Conservation (phyloP, 2,888 invertebrate species). For the Branchellion lobata region DNA sequence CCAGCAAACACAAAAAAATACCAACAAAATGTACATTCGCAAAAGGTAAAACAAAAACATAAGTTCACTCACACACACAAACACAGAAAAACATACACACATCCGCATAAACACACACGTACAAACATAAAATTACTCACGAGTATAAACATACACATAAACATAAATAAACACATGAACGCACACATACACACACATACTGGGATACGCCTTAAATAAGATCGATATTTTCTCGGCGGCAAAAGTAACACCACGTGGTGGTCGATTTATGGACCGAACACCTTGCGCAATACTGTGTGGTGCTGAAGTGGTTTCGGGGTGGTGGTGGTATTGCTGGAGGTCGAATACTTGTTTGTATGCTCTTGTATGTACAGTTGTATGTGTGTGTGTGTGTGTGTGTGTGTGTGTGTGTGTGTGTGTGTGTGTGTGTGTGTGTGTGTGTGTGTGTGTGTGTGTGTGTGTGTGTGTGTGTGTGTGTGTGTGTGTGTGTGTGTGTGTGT, state of each 20-base stretch:
- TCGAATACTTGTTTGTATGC: too few relatives aligned
- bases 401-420: constrained; percentile 7
- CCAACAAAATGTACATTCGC: background rate
- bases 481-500: constrained; percentile 22
- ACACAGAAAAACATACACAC: background rate
- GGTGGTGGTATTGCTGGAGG: too few relatives aligned
- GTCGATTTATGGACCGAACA: too few relatives aligned
- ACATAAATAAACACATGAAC: too few relatives aligned
- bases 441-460: constrained; percentile 18
- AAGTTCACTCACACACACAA: background rate
- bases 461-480: constrained; percentile 27
- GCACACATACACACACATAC: too few relatives aligned
- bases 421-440: constrained; percentile 7
- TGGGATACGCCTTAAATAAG: background rate
- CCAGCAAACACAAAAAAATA: background rate
- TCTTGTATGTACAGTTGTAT: background rate
- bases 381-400: constrained; percentile 18
- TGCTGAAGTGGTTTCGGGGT: too few relatives aligned
- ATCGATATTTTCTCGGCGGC: background rate
- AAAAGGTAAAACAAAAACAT: background rate
- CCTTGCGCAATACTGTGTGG: too few relatives aligned
- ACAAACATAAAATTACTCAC: too few relatives aligned
- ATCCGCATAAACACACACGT: background rate
- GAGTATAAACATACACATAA: too few relatives aligned
- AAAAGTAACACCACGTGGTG: background rate